Base-by-base conservation (phyloP, 2,113 vertebrate species). In the Gallinago undulata region DNA sequence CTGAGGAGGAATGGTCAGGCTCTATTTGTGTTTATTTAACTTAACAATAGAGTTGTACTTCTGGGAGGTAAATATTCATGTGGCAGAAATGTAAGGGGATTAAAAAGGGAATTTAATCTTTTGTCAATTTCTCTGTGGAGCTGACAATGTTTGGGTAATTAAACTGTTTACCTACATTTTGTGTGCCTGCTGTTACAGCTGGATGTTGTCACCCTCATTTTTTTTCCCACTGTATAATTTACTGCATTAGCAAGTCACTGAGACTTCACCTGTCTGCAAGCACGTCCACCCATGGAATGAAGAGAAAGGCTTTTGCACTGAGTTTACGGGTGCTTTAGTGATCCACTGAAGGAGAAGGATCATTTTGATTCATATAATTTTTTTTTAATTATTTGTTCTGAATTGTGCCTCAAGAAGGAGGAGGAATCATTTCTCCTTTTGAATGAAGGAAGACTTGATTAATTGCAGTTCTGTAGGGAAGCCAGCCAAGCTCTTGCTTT, bases 101-200 rank as follows among this genome's bases (percentile, higher is more conserved):
- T 87, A 83, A 86, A 86, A 69, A 62, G 17, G 25, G 50, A 75
- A 94, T 73, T 59, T 86, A 92, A 72, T 90, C 35, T 87, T 95
- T 72, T 80, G 63, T 25, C 69, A 41, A 1, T 81, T 95, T 63
- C 83, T 94, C 77, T 50, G 30, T 24, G 25, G 88, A 84, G 53
- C 60, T 84, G 69, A 66, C 59, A 87, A 28, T 69, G 73, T 81
- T 75, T 93, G 69, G 64, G 76, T 92, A 90, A 94, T 92, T 92
- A 82, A 93, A 92, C 39, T 93, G 66, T 87, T 96, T 87, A 66
- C 77, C 66, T 90, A 6, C 25, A 53, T 75, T 93, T 56, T 73
- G 48, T 92, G 48, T 92, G 86, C 80, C 68, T 93, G 80, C 37
- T 91, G 66, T 78, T 84, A 62, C 90, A 94, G 66, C 62, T 93